A percentile compares a stretch with the other conserved stretches of the same genome.
Conservation (phyloP, 2,888 invertebrate genomes). For the Scotopteryx bipunctaria region DNA sequence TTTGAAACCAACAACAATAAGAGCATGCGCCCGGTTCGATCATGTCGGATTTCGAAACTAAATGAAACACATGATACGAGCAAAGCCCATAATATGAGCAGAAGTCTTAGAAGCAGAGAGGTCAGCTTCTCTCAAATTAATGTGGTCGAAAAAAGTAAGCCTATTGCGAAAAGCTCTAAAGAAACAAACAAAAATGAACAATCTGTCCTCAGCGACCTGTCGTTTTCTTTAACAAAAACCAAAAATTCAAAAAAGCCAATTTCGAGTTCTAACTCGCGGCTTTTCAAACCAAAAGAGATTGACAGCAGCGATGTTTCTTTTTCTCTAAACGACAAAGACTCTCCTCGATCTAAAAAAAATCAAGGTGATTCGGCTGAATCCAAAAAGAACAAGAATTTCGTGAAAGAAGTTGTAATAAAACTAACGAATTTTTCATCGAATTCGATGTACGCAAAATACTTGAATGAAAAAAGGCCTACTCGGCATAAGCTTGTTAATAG, state of each 20-base stretch:
- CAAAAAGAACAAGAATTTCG: not conserved
- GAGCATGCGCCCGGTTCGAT: conserved; percentile 37
- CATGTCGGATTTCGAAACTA: conserved; percentile 37
- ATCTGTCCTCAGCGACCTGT: conserved; percentile 17
- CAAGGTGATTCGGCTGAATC: conserved; percentile 4
- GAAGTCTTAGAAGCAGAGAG: conserved; percentile 23
- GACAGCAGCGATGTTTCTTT: conserved; percentile 42
- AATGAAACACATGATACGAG: conserved; percentile 24
- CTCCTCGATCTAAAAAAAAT: conserved; percentile 18
- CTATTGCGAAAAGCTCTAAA: not conserved
- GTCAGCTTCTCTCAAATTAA: conserved; percentile 4
- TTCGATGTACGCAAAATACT: not conserved
- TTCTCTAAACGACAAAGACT: conserved; percentile 30
- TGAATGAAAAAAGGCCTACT: not conserved
- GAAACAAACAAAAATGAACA: conserved; percentile 6
- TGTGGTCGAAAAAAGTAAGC: not conserved
- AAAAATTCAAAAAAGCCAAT: conserved; percentile 13
- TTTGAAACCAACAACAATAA: conserved; percentile 29
- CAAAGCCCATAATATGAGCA: conserved; percentile 21
- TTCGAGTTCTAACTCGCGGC: not conserved
- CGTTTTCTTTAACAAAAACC: conserved; percentile 11
- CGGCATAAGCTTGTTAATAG: conserved; percentile 19
- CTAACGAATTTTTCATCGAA: conserved; percentile 7
- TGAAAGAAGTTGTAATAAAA: not conserved
- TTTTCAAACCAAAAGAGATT: conserved; percentile 6